Conservation (phyloP, 2,888 invertebrate genomes). For the Cephus pulcher region DNA sequence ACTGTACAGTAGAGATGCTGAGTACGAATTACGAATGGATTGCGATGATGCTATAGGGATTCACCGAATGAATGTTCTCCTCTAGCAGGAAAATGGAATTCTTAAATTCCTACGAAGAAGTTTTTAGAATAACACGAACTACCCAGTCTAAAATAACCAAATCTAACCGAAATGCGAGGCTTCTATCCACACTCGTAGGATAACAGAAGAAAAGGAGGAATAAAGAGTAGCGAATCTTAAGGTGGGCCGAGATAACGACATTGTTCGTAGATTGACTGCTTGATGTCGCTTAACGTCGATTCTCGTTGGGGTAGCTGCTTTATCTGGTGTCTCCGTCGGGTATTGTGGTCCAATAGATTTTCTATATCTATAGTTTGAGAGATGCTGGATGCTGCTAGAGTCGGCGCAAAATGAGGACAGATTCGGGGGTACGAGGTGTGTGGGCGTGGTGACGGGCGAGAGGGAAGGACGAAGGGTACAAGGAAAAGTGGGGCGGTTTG, state of each 20-base stretch:
- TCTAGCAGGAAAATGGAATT: no score
- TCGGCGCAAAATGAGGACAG: neutral
- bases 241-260: neutral
- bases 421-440: neutral
- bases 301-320: neutral
- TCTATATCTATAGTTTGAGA: neutral
- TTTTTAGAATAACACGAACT: no score
- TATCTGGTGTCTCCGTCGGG: neutral
- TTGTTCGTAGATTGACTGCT: neutral
- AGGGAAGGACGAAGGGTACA: neutral
- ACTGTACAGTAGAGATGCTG: neutral
- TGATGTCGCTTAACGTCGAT: neutral
- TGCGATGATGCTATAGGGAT: no score
- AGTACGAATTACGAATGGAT: neutral
- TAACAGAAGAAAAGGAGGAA: neutral
- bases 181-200: neutral
- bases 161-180: neutral
- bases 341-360: neutral
- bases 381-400: neutral
- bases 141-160: neutral
- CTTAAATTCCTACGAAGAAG: no score
- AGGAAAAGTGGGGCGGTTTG: conserved; percentile 4
- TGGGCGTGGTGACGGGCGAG: neutral
- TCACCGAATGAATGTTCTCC: no score
- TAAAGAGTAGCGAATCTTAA: neutral